Conservation (phyloP, 2,888 invertebrate genomes). For the Leptopterna dolabrata region DNA sequence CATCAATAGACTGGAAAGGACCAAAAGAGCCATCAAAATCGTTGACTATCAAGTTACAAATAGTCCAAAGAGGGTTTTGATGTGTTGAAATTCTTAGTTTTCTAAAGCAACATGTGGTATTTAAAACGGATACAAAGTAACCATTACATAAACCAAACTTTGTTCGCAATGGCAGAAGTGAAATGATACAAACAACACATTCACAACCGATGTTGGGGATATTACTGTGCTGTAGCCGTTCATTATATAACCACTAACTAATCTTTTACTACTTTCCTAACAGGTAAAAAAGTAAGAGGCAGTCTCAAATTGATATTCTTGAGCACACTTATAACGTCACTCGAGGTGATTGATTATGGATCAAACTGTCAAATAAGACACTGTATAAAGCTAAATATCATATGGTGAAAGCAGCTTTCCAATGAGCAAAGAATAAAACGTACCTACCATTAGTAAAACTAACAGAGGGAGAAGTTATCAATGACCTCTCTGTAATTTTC, state of each 20-base stretch:
- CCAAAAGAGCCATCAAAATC: too few species aligned
- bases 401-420: not conserved
- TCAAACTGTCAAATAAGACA: slow-evolving; percentile 11
- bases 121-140: too few species aligned
- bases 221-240: not conserved
- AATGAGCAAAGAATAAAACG: not conserved
- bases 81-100: too few species aligned
- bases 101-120: too few species aligned
- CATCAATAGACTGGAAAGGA: too few species aligned
- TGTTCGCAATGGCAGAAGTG: too few species aligned
- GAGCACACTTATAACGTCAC: not conserved
- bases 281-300: slow-evolving; percentile 17
- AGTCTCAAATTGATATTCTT: slow-evolving; percentile 17
- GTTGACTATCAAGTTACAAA: too few species aligned
- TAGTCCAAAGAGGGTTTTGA: too few species aligned
- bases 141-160: too few species aligned
- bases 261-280: not conserved
- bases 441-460: too few species aligned
- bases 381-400: not conserved
- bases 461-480: too few species aligned
- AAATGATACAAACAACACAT: not conserved
- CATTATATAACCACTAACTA: not conserved
- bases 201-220: not conserved
- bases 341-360: not conserved
- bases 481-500: too few species aligned